Percentiles rank a stretch among this genome's conserved stretches.
Evolutionary conservation across 2,797 vertebrate species (phyloP).

Genomic region (Pseudotriccus pelzelni): DNA sequence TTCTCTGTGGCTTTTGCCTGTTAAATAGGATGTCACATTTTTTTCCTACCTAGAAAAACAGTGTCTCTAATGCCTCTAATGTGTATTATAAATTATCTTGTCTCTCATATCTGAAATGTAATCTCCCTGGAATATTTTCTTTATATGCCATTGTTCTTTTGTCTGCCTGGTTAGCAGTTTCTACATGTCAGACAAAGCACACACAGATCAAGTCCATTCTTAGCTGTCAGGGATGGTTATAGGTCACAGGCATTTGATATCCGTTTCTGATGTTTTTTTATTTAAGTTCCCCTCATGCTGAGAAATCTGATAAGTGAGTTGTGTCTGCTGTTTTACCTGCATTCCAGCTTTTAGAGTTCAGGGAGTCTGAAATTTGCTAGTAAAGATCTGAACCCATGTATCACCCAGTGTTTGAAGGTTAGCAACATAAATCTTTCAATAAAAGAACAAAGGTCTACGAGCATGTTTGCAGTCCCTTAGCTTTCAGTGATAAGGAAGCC

Average conservation of each 20-base stretch:
- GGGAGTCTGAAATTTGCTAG: slow-evolving; percentile 32
- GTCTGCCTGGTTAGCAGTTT: slow-evolving; percentile 3
- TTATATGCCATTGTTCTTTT: slow-evolving; percentile 18
- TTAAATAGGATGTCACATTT: neutral
- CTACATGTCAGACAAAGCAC: neutral
- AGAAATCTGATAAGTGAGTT: slow-evolving; percentile 33
- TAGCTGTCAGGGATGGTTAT: neutral
- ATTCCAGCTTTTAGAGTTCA: slow-evolving; percentile 41
- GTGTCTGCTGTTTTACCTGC: slow-evolving; percentile 20
- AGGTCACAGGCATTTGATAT: slow-evolving; percentile 39
- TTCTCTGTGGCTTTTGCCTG: neutral
- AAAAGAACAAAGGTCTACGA: slow-evolving; percentile 53
- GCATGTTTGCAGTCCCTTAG: neutral
- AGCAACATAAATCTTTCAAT: slow-evolving; percentile 65
- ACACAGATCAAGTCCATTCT: slow-evolving; percentile 38
- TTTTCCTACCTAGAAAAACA: neutral
- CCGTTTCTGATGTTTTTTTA: slow-evolving; percentile 28
- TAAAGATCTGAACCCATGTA: slow-evolving; percentile 19
- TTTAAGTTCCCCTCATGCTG: slow-evolving; percentile 7
- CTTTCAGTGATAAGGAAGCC: slow-evolving; percentile 31
- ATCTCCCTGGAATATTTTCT: slow-evolving; percentile 17
- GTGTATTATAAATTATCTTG: slow-evolving; percentile 16
- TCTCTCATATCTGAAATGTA: slow-evolving; percentile 14
- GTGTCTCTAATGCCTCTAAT: neutral
- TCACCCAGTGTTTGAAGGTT: slow-evolving; percentile 49